Percentiles rank a stretch among this genome's conserved stretches.
phyloP scores from a whole-genome alignment of 2,888 invertebrate genomes.

The Pseudococcus jackbeardsleyi region DNA sequence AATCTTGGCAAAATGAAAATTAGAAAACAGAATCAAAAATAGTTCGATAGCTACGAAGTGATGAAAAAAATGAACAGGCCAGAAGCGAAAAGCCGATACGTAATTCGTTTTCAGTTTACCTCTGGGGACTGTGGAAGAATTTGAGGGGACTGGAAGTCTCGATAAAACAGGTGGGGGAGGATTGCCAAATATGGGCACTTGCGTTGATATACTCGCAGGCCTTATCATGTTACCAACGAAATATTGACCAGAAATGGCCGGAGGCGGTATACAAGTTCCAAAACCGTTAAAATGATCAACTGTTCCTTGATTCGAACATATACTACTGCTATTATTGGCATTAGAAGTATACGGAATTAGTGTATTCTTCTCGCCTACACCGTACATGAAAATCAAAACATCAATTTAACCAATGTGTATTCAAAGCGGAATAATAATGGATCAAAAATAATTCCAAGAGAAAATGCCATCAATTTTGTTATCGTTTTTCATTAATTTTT shows the following conservation, averaged over 20 bases:
- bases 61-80: not conserved
- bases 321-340: constrained; percentile 35
- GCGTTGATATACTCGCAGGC: constrained; percentile 35
- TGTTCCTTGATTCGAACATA: constrained; percentile 11
- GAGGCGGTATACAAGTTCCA: constrained; percentile 57
- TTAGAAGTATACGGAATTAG: constrained; percentile 51
- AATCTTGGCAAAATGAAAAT: not conserved
- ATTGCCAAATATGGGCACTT: constrained; percentile 40
- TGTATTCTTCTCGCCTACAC: constrained; percentile 56
- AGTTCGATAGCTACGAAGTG: not conserved
- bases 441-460: not conserved
- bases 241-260: constrained; percentile 60
- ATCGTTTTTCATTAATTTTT: no score
- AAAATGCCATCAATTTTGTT: not conserved
- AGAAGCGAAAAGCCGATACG: constrained; percentile 24
- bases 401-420: not conserved
- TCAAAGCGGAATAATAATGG: not conserved
- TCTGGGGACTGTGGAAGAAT: constrained; percentile 28
- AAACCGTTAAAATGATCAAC: constrained; percentile 53
- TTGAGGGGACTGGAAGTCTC: constrained; percentile 39
- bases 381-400: constrained; percentile 14
- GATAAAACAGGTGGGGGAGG: constrained; percentile 57
- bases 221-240: constrained; percentile 58
- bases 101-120: constrained; percentile 48
- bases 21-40: not conserved